A percentile compares a stretch with the other conserved stretches of the same genome.
phyloP scores from a whole-genome alignment of 2,888 invertebrate genomes.

The Phaedon cochleariae region DNA sequence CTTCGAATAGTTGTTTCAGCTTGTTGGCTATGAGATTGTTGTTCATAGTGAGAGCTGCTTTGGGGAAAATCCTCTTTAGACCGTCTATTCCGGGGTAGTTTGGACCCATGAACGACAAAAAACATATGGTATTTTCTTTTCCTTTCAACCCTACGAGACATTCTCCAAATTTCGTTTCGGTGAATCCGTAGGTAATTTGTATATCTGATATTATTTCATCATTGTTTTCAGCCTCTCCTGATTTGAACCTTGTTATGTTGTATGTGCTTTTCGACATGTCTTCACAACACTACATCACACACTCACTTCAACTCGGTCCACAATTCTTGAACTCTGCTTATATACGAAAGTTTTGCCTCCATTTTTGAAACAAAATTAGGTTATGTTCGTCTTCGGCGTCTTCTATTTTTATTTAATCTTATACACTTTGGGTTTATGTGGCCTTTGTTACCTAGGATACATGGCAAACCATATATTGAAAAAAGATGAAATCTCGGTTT shows the following conservation, averaged over 20 bases:
- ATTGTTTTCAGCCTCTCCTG: background rate
- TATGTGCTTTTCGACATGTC: background rate
- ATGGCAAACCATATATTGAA: no score
- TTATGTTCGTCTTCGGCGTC: background rate
- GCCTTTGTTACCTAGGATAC: no score
- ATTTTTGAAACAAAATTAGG: background rate
- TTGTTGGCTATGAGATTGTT: conserved; percentile 37
- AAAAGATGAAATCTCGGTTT: no score
- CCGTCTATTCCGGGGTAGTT: conserved; percentile 33
- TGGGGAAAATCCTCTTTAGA: conserved; percentile 49
- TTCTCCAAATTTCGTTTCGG: conserved; percentile 48
- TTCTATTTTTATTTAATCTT: background rate
- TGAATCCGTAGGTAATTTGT: conserved; percentile 44
- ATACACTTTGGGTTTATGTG: no score
- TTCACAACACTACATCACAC: background rate
- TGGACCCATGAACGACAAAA: conserved; percentile 43
- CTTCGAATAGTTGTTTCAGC: conserved; percentile 30
- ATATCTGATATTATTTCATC: background rate
- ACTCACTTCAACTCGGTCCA: no score
- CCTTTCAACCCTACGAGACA: conserved; percentile 48
- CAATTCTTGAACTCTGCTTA: no score
- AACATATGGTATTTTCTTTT: conserved; percentile 48
- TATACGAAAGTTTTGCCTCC: no score
- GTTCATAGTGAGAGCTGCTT: conserved; percentile 46
- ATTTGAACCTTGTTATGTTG: background rate